These are phyloP conservation scores for Euthynnus affinis DNA, from an alignment of 2,797 vertebrate species.

Conservation along the genomic window DNA sequence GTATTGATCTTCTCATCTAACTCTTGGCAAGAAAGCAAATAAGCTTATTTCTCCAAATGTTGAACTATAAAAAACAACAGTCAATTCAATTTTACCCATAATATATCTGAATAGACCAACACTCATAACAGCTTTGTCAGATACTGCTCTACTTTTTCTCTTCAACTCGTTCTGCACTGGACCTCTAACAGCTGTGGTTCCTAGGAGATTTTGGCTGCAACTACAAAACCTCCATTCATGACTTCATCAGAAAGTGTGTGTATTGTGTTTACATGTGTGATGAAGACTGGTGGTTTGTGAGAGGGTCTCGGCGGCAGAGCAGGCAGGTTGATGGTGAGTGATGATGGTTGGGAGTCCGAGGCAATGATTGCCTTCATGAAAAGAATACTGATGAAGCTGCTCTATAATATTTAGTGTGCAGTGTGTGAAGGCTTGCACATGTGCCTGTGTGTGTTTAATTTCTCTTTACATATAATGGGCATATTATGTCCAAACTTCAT, in stretches of 20 bases:
- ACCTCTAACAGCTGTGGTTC: conserved; percentile 10
- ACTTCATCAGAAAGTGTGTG: conserved; percentile 42
- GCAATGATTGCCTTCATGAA: conserved; percentile 64
- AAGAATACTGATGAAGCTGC: conserved; percentile 74
- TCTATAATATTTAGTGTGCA: conserved; percentile 30
- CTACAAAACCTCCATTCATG: conserved; percentile 28
- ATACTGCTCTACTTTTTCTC: background rate
- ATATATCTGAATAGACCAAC: background rate
- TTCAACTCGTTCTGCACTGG: background rate
- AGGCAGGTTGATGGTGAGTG: conserved; percentile 54
- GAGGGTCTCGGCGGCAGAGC: conserved; percentile 30
- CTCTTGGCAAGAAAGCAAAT: no score
- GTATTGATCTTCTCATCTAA: no score
- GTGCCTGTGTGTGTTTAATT: conserved; percentile 1
- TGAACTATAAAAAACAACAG: background rate
- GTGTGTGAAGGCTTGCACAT: background rate
- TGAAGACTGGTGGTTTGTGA: conserved; percentile 21
- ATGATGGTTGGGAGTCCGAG: conserved; percentile 60
- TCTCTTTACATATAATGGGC: background rate
- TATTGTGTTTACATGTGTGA: conserved; percentile 38
- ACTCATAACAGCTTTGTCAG: conserved; percentile 1
- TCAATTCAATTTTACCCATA: background rate
- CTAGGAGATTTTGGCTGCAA: conserved; percentile 3
- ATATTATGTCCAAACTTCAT: conserved; percentile 24
- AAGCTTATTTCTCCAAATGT: background rate